Conservation (phyloP, 2,113 vertebrate genomes). For the Chauna torquata region DNA sequence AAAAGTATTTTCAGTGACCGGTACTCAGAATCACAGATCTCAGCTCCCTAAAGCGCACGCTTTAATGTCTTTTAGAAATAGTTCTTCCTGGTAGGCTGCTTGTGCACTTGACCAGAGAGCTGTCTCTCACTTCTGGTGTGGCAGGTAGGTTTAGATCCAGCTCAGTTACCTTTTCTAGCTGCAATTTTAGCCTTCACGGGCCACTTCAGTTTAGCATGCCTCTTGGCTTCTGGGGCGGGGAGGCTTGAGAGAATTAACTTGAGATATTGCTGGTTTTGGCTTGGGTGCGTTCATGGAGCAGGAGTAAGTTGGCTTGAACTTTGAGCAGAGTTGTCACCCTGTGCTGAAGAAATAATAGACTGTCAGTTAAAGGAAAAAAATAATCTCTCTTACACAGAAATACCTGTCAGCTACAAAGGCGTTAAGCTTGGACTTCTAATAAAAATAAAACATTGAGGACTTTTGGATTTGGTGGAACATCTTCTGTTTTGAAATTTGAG, state of each 20-base stretch:
- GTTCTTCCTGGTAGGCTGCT: neutral
- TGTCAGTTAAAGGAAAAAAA: neutral
- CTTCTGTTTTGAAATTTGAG: neutral
- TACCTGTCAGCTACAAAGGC: neutral
- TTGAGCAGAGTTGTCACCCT: neutral
- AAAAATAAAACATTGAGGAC: neutral
- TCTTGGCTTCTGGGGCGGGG: neutral
- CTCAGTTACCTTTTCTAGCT: neutral
- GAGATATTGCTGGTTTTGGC: neutral
- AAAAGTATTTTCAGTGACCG: neutral
- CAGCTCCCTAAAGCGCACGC: rapidly evolving
- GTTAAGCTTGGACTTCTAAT: neutral
- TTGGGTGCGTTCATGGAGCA: neutral
- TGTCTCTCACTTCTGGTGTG: no score
- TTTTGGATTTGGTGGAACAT: neutral
- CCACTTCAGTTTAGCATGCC: rapidly evolving
- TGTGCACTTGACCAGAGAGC: neutral
- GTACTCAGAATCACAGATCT: rapidly evolving
- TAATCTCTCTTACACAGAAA: neutral
- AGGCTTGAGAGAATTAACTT: neutral
- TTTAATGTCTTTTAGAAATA: neutral
- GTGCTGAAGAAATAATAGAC: neutral
- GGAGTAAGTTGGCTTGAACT: neutral
- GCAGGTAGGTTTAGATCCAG: neutral
- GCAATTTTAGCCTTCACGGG: no score